These are phyloP conservation scores for Oxygymnocypris stewartii DNA, from an alignment of 2,113 vertebrate genomes.

Conservation along the genomic window DNA sequence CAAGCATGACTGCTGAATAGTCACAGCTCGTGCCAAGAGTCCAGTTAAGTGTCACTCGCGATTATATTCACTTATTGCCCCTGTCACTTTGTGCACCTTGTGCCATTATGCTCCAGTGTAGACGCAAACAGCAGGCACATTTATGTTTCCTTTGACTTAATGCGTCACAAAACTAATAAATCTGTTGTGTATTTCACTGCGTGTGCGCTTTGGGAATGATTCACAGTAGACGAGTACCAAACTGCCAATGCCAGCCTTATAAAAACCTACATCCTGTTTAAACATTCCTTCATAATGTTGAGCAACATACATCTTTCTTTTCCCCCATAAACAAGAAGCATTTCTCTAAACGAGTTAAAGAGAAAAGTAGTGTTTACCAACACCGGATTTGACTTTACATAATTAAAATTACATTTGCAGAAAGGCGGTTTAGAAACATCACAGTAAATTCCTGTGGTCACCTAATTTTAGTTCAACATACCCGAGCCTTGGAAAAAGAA, in stretches of 20 bases:
- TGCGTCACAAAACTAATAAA: constrained; percentile 54
- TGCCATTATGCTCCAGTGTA: constrained; percentile 35
- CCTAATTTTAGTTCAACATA: constrained; percentile 9
- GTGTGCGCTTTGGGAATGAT: constrained; percentile 21
- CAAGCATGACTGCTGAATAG: constrained; percentile 54
- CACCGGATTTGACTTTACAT: constrained; percentile 23
- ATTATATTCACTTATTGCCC: constrained; percentile 51
- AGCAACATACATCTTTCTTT: constrained; percentile 33
- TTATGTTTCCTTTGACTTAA: constrained; percentile 57
- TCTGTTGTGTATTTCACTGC: constrained; percentile 42
- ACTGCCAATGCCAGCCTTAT: constrained; percentile 35
- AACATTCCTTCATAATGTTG: constrained; percentile 20
- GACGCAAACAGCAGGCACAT: constrained; percentile 48
- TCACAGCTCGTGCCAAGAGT: constrained; percentile 40
- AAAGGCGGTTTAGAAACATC: constrained; percentile 19
- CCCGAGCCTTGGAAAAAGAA: constrained; percentile 14
- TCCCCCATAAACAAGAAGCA: not conserved
- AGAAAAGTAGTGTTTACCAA: not conserved
- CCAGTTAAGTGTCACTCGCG: constrained; percentile 54
- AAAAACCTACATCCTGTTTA: constrained; percentile 32
- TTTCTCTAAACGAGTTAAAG: constrained; percentile 1
- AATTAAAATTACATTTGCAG: constrained; percentile 39
- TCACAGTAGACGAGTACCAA: constrained; percentile 12
- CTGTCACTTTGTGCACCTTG: constrained; percentile 52
- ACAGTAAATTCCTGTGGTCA: constrained; percentile 9